These are phyloP conservation scores for Siderastrea siderea DNA, from an alignment of 92 coral and sea anemone genomes.

Conservation along the genomic window DNA sequence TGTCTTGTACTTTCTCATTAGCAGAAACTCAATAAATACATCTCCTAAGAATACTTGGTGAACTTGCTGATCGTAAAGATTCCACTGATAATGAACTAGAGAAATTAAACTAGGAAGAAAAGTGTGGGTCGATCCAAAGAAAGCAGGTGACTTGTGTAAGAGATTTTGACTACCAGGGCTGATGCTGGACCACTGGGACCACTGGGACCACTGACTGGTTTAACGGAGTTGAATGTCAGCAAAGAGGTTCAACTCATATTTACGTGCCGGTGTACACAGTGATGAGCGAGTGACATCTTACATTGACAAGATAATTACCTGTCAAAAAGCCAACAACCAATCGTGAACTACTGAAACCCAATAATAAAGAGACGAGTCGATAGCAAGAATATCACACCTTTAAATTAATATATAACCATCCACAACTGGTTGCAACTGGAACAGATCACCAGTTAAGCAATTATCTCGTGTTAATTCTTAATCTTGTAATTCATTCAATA, in stretches of 20 bases:
- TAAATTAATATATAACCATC: no score
- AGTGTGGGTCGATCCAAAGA: neutral
- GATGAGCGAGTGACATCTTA: slow-evolving; percentile 15
- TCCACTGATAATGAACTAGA: slow-evolving; percentile 28
- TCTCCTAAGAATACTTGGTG: slow-evolving; percentile 44
- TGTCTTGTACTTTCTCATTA: slow-evolving; percentile 43
- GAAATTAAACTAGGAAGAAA: neutral
- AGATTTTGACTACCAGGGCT: neutral
- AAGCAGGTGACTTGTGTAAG: neutral
- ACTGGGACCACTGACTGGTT: neutral
- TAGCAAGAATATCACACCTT: no score
- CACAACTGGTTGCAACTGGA: no score
- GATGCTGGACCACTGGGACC: no score
- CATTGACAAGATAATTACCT: slow-evolving; percentile 50
- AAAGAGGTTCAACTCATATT: slow-evolving; percentile 36
- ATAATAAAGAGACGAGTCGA: neutral
- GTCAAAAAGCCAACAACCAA: slow-evolving; percentile 26
- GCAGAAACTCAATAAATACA: slow-evolving; percentile 51
- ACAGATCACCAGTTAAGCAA: no score
- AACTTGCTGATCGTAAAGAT: slow-evolving; percentile 46
- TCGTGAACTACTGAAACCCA: neutral
- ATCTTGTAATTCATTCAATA: no score
- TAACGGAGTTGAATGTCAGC: neutral
- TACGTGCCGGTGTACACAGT: neutral
- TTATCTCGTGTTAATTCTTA: no score